A percentile compares a stretch with the other conserved stretches of the same genome.
Conservation (phyloP, 2,888 invertebrate genomes). For the Disparrhopalites patrizii region DNA sequence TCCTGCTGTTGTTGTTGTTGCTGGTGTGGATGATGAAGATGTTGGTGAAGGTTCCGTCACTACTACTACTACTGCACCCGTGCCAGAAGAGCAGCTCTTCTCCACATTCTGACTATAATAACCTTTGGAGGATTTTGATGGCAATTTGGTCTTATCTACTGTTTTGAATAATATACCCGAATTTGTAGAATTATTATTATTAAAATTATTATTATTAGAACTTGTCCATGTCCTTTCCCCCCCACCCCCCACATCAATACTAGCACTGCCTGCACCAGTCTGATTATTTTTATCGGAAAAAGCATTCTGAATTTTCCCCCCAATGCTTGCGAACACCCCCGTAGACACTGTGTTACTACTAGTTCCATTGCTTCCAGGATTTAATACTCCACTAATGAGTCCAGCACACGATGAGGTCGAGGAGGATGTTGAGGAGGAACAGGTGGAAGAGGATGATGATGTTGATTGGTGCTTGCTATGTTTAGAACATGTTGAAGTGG, state of each 20-base stretch:
- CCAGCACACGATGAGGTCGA: constrained; percentile 37
- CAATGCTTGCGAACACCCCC: constrained; percentile 21
- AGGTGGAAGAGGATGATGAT: constrained; percentile 31
- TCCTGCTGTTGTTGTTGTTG: constrained; percentile 19
- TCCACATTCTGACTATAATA: constrained; percentile 36
- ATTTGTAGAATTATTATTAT: constrained; percentile 28
- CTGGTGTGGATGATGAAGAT: background rate
- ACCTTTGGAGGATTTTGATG: constrained; percentile 37
- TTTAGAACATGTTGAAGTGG: constrained; percentile 26
- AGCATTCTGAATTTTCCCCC: constrained; percentile 21
- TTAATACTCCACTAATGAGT: constrained; percentile 21
- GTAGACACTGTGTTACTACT: constrained; percentile 25
- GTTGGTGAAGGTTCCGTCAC: background rate
- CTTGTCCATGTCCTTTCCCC: constrained; percentile 37
- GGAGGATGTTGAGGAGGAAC: constrained; percentile 39
- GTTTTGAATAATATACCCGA: constrained; percentile 38
- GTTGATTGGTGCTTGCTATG: constrained; percentile 30
- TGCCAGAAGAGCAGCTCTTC: constrained; percentile 36
- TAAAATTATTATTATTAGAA: constrained; percentile 40
- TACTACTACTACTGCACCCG: no score
- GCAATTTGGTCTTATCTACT: constrained; percentile 37
- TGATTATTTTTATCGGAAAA: constrained; percentile 23
- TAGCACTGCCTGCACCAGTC: constrained; percentile 32
- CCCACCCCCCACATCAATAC: background rate
- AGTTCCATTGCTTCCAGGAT: constrained; percentile 1